A percentile compares a stretch with the other conserved stretches of the same genome.
Evolutionary conservation across 2,888 invertebrate species (phyloP).

Genomic region (Pardosa pseudoannulata): DNA sequence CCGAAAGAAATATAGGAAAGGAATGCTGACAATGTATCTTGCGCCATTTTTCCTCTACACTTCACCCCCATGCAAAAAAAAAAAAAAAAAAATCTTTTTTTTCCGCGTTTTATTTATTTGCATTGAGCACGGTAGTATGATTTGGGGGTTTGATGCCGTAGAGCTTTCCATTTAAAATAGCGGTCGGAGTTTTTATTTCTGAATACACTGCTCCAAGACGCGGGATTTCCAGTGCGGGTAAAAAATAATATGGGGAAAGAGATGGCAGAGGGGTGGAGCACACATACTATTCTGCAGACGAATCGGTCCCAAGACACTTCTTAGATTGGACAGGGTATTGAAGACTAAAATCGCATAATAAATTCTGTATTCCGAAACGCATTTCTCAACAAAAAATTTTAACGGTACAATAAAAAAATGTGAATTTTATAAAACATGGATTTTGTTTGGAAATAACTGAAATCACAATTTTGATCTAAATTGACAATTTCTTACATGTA

Average conservation of each 20-base stretch:
- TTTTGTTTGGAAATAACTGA: no score
- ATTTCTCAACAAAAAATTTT: neutral
- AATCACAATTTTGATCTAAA: no score
- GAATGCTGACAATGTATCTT: conserved; percentile 12
- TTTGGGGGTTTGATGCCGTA: conserved; percentile 56
- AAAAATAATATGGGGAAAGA: neutral
- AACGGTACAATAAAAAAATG: neutral
- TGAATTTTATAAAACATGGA: no score
- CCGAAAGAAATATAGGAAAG: conserved; percentile 9
- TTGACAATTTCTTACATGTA: no score
- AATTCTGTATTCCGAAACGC: neutral
- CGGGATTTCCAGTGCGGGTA: conserved; percentile 1
- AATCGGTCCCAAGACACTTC: conserved; percentile 22
- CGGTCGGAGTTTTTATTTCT: conserved; percentile 36
- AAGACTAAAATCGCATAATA: conserved; percentile 13
- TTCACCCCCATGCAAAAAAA: neutral
- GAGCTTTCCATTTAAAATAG: conserved; percentile 62
- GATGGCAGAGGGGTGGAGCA: neutral
- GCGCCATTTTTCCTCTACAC: conserved; percentile 33
- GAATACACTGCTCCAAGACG: neutral
- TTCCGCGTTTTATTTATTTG: conserved; percentile 50
- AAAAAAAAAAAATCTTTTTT: neutral
- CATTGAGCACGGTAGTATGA: conserved; percentile 48
- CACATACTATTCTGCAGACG: neutral
- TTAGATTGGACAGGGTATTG: conserved; percentile 11